phyloP scores from a whole-genome alignment of 1,140 invertebrate species.

The Bombus waltoni region DNA sequence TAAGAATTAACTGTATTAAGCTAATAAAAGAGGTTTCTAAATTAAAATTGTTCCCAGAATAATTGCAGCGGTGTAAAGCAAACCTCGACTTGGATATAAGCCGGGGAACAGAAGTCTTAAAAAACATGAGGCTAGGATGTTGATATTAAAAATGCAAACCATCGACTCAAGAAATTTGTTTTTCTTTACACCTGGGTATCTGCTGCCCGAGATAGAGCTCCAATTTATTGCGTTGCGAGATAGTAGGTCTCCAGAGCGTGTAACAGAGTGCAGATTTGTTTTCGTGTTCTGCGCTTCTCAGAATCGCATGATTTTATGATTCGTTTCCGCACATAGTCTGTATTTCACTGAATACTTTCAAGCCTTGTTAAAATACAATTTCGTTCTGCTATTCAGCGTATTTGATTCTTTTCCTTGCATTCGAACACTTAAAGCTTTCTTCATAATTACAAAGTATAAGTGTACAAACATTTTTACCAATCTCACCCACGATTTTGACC shows the following conservation, averaged over 20 bases:
- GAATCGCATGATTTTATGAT: constrained; percentile 1
- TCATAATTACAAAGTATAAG: no score
- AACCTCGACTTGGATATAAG: background rate
- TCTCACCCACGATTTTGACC: no score
- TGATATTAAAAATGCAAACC: constrained; percentile 17
- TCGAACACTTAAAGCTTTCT: background rate
- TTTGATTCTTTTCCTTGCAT: background rate
- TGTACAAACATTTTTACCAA: no score
- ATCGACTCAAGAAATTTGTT: constrained; percentile 27
- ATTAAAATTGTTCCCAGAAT: background rate
- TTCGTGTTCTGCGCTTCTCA: background rate
- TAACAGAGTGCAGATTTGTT: constrained; percentile 26
- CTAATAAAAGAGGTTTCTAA: background rate
- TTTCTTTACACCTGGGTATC: constrained; percentile 13
- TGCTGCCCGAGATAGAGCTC: background rate
- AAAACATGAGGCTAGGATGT: no score
- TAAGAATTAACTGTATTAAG: background rate
- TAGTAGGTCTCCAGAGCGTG: constrained; percentile 17
- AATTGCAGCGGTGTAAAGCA: background rate
- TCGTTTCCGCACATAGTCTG: background rate
- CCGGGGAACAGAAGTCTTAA: background rate
- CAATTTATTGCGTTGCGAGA: constrained; percentile 19
- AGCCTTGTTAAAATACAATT: background rate
- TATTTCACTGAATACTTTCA: background rate
- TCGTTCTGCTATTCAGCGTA: no score